These are phyloP conservation scores for Dusona sp. DNA, from an alignment of 2,888 invertebrate species.

Conservation along the genomic window DNA sequence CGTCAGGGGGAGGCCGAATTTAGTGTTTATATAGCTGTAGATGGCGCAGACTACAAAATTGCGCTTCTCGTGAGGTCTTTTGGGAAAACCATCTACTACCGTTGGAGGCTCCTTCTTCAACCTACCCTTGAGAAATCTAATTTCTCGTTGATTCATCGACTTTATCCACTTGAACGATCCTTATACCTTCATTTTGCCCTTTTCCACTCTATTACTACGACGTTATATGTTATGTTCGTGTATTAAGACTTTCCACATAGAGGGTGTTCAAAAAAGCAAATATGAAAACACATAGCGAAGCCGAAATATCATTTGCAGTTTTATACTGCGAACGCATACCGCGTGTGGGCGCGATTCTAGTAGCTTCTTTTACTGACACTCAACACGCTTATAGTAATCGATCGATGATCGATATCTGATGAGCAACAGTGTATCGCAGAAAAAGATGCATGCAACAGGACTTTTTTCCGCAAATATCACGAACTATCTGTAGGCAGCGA, in stretches of 20 bases:
- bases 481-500: neutral
- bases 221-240: slow-evolving; percentile 15
- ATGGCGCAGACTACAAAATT: slow-evolving; percentile 42
- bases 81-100: slow-evolving; percentile 23
- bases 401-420: no score
- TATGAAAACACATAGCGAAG: neutral
- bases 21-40: slow-evolving; percentile 9
- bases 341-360: no score
- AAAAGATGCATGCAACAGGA: neutral
- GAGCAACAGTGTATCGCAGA: no score
- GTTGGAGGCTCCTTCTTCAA: slow-evolving; percentile 1
- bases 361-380: no score
- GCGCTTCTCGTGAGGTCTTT: slow-evolving; percentile 40
- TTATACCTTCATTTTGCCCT: slow-evolving; percentile 67
- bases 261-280: slow-evolving; percentile 10
- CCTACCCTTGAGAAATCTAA: slow-evolving; percentile 65
- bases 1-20: slow-evolving; percentile 1
- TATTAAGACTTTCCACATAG: neutral
- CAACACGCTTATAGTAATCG: no score
- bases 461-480: neutral
- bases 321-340: no score
- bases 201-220: slow-evolving; percentile 50
- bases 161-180: slow-evolving; percentile 65
- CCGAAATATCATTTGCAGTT: no score
- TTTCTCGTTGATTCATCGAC: slow-evolving; percentile 69